Base-by-base conservation (phyloP, 2,113 vertebrate genomes). In the Aplodontia rufa region DNA sequence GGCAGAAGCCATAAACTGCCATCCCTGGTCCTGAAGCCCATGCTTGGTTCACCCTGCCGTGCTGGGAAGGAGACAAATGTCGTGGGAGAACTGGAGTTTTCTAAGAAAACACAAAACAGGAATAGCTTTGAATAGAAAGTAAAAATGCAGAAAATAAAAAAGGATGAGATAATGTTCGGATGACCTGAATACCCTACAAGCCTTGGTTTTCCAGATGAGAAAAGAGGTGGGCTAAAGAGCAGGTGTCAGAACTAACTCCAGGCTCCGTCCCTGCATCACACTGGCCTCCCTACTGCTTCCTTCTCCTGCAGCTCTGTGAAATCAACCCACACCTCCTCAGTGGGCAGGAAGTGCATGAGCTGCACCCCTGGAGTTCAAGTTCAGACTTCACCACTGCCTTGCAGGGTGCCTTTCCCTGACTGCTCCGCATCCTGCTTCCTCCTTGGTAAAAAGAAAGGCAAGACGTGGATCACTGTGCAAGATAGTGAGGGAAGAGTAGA, bases 101-200 rank as follows among this genome's bases (percentile, higher is more conserved):
- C 40, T 81, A 91, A 78, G 22, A 45, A 94, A 89, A 68, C 12
- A 51, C 26, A 82, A 79, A 83, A 62, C 9, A 92, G 35, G 75
- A 68, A 62, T 58, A 32, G 8, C 17, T 83, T 68, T 55, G 55
- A 16, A 66, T 22, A 86, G 79, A 66, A 86, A 66, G 13, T 40
- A 80, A 75, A 11, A 7, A 26, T 60, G 58, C 24, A 60, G 58
- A 26, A 66, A 45, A 26, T 16, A 47, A 45, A 20, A 53, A 82
- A 71, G 40, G 80, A 30, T 35, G 30, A 47, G 8, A 66, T 35
- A 62, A 22, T 60, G 4, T 51, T 24, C 40, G 24, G 49, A 75
- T 28, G 30, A 45, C 6, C 24, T 58, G 14, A 35, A 30, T 42
- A 45, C 47, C 24, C 47, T 37, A 35, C 24, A 22, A 47, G 22